These are phyloP conservation scores for Campoletis sonorensis DNA, from an alignment of 1,140 invertebrate species.

Conservation along the genomic window DNA sequence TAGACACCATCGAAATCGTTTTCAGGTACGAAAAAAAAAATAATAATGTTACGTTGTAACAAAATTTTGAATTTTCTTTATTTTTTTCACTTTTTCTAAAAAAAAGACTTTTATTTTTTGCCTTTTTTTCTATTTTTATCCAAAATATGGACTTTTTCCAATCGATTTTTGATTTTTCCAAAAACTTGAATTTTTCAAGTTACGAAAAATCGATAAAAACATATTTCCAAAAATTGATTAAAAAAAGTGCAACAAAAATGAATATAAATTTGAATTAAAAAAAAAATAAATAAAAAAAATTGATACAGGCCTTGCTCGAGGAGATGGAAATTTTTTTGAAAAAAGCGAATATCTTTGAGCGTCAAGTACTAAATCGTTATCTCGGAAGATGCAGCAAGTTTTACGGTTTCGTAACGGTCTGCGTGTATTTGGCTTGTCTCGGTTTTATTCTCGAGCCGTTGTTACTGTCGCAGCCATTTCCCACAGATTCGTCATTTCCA, in stretches of 20 bases:
- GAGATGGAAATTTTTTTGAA: constrained; percentile 55
- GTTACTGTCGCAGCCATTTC: constrained; percentile 47
- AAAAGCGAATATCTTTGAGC: constrained; percentile 45
- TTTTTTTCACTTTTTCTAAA: not conserved
- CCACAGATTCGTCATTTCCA: constrained; percentile 58
- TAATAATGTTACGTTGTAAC: not conserved
- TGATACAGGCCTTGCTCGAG: constrained; percentile 50
- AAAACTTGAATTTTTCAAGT: too few relatives aligned
- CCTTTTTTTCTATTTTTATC: too few relatives aligned
- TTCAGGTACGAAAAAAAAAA: constrained; percentile 51
- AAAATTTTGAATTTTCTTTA: not conserved
- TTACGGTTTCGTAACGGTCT: constrained; percentile 40
- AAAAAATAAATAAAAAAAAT: too few relatives aligned
- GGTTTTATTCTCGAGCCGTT: constrained; percentile 49
- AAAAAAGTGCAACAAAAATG: too few relatives aligned
- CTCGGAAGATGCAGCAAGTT: constrained; percentile 44
- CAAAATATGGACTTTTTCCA: too few relatives aligned
- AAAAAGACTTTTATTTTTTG: too few relatives aligned
- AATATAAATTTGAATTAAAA: too few relatives aligned
- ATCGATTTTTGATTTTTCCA: too few relatives aligned
- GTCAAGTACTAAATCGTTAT: constrained; percentile 51
- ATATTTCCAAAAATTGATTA: too few relatives aligned
- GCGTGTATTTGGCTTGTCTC: constrained; percentile 50
- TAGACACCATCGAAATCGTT: constrained; percentile 27
- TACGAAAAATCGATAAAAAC: too few relatives aligned